Evolutionary conservation across 2,888 invertebrate genomes (phyloP).

Genomic region (Creontiades dilutus): DNA sequence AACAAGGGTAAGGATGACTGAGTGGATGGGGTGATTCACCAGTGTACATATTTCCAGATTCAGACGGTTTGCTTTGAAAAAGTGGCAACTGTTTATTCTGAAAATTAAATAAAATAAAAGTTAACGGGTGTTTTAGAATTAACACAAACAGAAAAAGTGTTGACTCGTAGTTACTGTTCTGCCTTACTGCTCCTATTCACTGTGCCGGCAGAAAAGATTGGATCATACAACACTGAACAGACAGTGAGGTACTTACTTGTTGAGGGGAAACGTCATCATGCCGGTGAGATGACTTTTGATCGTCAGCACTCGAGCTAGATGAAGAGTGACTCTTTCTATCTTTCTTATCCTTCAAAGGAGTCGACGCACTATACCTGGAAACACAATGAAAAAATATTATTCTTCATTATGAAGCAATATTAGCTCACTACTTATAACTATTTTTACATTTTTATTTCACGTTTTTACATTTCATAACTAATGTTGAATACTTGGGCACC

Average conservation of each 20-base stretch:
- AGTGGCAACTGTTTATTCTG: conserved; percentile 40
- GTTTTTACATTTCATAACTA: too few species aligned
- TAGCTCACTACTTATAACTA: too few species aligned
- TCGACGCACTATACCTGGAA: conserved; percentile 53
- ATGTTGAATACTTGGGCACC: too few species aligned
- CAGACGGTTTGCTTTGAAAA: conserved; percentile 63
- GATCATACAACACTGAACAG: not conserved
- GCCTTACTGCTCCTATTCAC: too few species aligned
- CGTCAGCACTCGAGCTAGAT: conserved; percentile 1
- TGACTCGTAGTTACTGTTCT: too few species aligned
- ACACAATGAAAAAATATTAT: not conserved
- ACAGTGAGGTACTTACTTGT: conserved; percentile 14
- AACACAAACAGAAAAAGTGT: too few species aligned
- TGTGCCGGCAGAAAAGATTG: not conserved
- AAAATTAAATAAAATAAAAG: not conserved
- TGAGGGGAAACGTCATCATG: conserved; percentile 48
- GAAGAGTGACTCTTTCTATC: conserved; percentile 58
- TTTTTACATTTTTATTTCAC: too few species aligned
- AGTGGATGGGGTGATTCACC: conserved; percentile 60
- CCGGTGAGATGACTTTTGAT: conserved; percentile 52
- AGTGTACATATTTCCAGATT: conserved; percentile 10
- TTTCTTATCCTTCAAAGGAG: conserved; percentile 63
- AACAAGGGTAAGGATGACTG: conserved; percentile 45
- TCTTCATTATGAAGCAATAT: not conserved
- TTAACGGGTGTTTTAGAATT: too few species aligned